These are phyloP conservation scores for Mythimna lalbum DNA, from an alignment of 2,888 invertebrate species.

Conservation along the genomic window DNA sequence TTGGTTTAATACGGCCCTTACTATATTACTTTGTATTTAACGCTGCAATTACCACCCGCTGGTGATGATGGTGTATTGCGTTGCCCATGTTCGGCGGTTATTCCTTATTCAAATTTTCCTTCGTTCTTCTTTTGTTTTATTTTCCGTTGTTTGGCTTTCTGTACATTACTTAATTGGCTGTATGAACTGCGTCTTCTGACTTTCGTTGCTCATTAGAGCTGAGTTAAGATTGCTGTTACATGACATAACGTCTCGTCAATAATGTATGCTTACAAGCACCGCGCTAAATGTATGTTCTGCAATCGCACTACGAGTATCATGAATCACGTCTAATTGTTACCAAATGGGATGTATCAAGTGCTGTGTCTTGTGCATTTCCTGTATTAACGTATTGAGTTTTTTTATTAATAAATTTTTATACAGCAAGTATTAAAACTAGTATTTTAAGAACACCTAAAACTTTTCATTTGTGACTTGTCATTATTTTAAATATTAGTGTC, in stretches of 20 bases:
- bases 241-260: slow-evolving; percentile 55
- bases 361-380: slow-evolving; percentile 22
- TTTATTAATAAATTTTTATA: not conserved
- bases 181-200: slow-evolving; percentile 17
- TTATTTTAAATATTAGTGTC: too few relatives aligned
- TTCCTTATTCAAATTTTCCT: not conserved
- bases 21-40: too few relatives aligned
- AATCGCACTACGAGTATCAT: slow-evolving; percentile 33
- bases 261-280: slow-evolving; percentile 45
- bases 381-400: slow-evolving; percentile 1
- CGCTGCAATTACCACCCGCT: too few relatives aligned
- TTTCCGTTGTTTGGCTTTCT: not conserved
- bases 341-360: slow-evolving; percentile 25
- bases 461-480: too few relatives aligned
- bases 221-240: slow-evolving; percentile 52
- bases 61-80: too few relatives aligned
- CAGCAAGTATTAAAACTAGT: not conserved
- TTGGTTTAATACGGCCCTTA: too few relatives aligned
- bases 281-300: slow-evolving; percentile 46
- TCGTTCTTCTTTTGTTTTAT: not conserved
- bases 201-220: slow-evolving; percentile 5
- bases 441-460: not conserved
- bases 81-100: not conserved
- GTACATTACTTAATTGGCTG: not conserved
- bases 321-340: slow-evolving; percentile 39